Base-by-base conservation (phyloP, 2,888 invertebrate species). In the Troilus luridus region DNA sequence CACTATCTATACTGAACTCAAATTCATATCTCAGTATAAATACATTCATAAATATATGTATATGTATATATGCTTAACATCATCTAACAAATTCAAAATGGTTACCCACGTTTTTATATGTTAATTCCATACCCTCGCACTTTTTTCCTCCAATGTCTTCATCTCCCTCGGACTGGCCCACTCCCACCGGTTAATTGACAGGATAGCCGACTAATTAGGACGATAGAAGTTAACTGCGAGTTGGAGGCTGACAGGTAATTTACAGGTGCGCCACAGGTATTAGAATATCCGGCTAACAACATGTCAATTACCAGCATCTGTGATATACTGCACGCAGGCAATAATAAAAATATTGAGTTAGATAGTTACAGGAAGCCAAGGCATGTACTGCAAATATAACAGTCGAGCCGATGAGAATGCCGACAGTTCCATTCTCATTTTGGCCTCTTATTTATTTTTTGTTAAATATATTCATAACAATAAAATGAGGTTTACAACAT, bases 261-360 rank as follows among this genome's bases (percentile, higher is more conserved):
- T 58, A 59, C 58, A 85, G 56, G 56, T 58, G 85, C 85, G 24
- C 17, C 59, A 24, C 27, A 24, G 60, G 54, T 27, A 41, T 88
- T 60, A 60, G 60, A 62, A 59, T 88, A 88, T 60, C 59, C 24
- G 88, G 54, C 88, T 88, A 88, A 88, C 88, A 64, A 62, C 88
- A 88, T 88, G 88, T 64, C 88, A 88, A 88, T 88, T 88, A 88
- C 24, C 21, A 5, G 14, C 9, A 2, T 59, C 27, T 88, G 88
- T 19, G 62, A 59, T 88, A 88, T 88, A 41, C 24, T 58, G 88
- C 59, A n/a, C 9, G 8, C 24, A 14, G 67, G 14, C 19, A 62
- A 60, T 88, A 88, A 88, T 88, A 60, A 88, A 88, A 88, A 64
- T 64, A 88, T 88, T 24, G n/a, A 88, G 60, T 62, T 88, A 41